These are phyloP conservation scores for Eupsilia transversa DNA, from an alignment of 2,888 invertebrate genomes.

Conservation along the genomic window DNA sequence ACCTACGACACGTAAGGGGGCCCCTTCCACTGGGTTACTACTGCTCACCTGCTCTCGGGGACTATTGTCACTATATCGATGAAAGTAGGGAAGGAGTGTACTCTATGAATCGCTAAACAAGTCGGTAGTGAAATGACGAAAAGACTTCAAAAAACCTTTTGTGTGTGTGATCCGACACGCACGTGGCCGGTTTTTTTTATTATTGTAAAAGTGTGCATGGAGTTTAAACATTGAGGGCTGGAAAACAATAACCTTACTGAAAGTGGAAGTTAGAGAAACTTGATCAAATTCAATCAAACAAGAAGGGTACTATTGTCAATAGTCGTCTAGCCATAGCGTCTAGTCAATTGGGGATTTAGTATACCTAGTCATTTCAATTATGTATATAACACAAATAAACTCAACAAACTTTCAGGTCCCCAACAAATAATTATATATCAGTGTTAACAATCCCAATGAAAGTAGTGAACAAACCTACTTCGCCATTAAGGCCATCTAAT, in stretches of 20 bases:
- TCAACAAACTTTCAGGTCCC: not conserved
- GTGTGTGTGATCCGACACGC: too few relatives aligned
- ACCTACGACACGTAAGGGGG: too few relatives aligned
- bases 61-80: too few relatives aligned
- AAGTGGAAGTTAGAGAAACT: not conserved
- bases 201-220: too few relatives aligned
- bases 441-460: not conserved
- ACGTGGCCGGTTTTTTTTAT: too few relatives aligned
- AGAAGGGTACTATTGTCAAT: not conserved
- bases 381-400: not conserved
- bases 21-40: too few relatives aligned
- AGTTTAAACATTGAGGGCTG: not conserved
- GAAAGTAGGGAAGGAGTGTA: too few relatives aligned
- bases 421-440: conserved; percentile 14
- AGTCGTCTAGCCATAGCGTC: not conserved
- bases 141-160: too few relatives aligned
- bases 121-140: too few relatives aligned
- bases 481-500: conserved; percentile 35
- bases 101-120: not conserved
- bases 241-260: not conserved
- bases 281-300: not conserved
- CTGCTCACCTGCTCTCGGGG: too few relatives aligned
- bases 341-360: not conserved
- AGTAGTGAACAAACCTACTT: not conserved
- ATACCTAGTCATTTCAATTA: not conserved